Evolutionary conservation across 2,113 vertebrate genomes (phyloP), one percentile per base, ranked within the genome.

Genomic region (Narcine bancroftii): DNA sequence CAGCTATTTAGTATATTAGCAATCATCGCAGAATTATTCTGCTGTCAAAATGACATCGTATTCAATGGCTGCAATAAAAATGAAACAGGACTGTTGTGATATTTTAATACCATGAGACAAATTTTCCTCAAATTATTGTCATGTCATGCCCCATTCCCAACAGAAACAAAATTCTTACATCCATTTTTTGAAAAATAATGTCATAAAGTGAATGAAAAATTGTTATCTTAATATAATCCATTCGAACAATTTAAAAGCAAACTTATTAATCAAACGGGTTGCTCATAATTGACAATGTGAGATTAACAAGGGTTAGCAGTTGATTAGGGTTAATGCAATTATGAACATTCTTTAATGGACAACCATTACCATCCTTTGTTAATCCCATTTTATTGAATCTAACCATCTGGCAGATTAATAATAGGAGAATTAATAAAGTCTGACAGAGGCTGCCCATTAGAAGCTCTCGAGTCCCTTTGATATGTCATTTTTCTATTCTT

Each of bases 351-450:
- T 87, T 63, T 87, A 87, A 60, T 39, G 81, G 81, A 87, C 33
- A 87, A 60, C 33, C 53, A 60, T 56, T 36, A n/a, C 50, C 81
- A 63, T n/a, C 21, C 33, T 60, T 87, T 87, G 81, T 87, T 87
- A 87, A 63, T 87, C 53, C 17, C 33, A 85, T 50, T 85, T 85
- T 85, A 60, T 60, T 85, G 53, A 56, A 85, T 85, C 50, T 85
- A 53, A 85, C 81, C 33, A 36, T 50, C n/a, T 87, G 81, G n/a
- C 81, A 87, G 53, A 87, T 87, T 87, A 87, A 87, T 87, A 87
- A 87, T 87, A 56, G 53, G 19, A 1, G 33, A 53, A 56, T 60
- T 87, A 87, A 87, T 63, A 87, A 60, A 87, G 33, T 87, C 45
- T 83, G 81, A 87, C 81, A 87, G 5, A 9, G n/a, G 81, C n/a